Base-by-base conservation (phyloP, 2,113 vertebrate genomes). In the Rhombomys opimus region DNA sequence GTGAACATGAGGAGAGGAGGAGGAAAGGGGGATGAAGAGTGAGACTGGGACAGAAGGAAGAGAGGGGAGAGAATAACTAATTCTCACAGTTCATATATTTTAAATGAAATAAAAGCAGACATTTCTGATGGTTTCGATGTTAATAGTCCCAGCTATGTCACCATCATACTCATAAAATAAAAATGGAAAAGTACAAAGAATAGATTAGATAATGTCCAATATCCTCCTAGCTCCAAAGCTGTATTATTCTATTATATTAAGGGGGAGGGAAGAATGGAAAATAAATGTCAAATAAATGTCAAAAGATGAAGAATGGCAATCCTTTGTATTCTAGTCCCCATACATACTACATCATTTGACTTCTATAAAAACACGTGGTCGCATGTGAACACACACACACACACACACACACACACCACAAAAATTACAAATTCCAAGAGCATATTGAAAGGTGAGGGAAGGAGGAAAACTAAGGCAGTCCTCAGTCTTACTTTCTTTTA, bases 201-300 rank as follows among this genome's bases (percentile, higher is more conserved):
- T 25, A 68, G 59, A 77, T 46, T 70, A 91, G 7, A 94, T 72
- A n/a, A 61, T 59, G 11, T 41, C 80, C 30, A 73, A 41, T 32
- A 6, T 54, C 25, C 46, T 80, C n/a, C 61, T 6, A 84, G 65
- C 7, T 72, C 17, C 4, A 57, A 86, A 72, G 38, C 73, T 90
- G 90, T 95, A 91, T 88, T 92, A 89, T 89, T 93, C 63, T 93
- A 91, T 84, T 96, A 81, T 61, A 75, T 92, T 68, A 87, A 81
- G 25, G 59, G 20, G 72, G 59, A 52, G 46, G 22, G 76, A 50
- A 94, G 23, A 81, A 93, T 72, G 9, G 59, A 92, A 93, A 96
- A 90, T 89, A 92, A 89, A 90, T 93, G 67, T 75, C 38, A 94
- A 92, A 91, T 93, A 90, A 96, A 95, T 75, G 41, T 89, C 87